Evolutionary conservation across 2,888 invertebrate species (phyloP).

Genomic region (Rhogogaster chlorosoma): DNA sequence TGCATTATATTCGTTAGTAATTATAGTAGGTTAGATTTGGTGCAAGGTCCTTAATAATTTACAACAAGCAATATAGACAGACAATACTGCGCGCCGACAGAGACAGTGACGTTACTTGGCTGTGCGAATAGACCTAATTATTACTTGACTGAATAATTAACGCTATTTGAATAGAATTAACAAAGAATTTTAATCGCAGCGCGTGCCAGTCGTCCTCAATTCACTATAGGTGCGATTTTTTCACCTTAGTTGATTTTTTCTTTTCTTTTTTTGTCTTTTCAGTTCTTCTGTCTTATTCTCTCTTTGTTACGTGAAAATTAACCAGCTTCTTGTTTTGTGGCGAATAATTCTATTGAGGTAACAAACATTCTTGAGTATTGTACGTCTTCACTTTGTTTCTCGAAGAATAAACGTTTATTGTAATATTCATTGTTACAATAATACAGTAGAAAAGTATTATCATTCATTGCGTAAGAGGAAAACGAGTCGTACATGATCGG

Average conservation of each 20-base stretch:
- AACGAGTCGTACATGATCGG: not conserved
- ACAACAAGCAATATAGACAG: not conserved
- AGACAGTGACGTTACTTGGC: not conserved
- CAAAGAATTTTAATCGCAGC: not conserved
- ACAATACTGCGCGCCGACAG: not conserved
- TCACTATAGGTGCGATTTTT: not conserved
- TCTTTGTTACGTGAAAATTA: too few relatives aligned
- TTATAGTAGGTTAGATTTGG: too few relatives aligned
- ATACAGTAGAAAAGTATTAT: not conserved
- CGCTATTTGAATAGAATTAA: not conserved
- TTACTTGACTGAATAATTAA: not conserved
- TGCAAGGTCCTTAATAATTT: too few relatives aligned
- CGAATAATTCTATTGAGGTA: too few relatives aligned
- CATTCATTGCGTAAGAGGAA: not conserved
- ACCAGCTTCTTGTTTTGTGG: too few relatives aligned
- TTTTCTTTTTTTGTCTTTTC: not conserved
- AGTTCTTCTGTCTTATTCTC: not conserved
- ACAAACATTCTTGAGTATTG: too few relatives aligned
- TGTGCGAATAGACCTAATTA: not conserved
- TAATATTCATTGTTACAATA: not conserved
- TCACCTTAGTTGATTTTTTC: too few relatives aligned
- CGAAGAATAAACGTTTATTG: slow-evolving; percentile 7
- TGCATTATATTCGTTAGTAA: too few relatives aligned
- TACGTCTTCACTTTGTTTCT: too few relatives aligned
- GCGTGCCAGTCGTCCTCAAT: not conserved